phyloP scores from a whole-genome alignment of 2,797 vertebrate genomes.

The Danio tinwini region DNA sequence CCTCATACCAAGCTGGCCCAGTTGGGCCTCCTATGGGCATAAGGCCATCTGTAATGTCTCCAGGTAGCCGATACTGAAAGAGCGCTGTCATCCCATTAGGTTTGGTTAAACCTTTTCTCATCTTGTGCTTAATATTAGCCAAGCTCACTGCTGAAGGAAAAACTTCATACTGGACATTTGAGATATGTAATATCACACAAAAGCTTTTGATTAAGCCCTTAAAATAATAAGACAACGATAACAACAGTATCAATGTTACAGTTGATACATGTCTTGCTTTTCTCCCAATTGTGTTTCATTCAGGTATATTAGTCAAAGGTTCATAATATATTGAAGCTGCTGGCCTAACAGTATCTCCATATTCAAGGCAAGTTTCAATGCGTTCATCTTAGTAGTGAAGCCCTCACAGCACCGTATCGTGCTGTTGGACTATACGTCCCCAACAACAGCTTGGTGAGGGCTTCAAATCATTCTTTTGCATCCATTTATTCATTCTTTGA shows the following conservation, averaged over 20 bases:
- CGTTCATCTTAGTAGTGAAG: conserved; percentile 76
- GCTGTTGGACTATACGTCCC: conserved; percentile 99
- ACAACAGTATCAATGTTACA: conserved; percentile 77
- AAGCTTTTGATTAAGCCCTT: conserved; percentile 71
- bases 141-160: conserved; percentile 67
- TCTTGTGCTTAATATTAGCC: conserved; percentile 84
- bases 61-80: conserved; percentile 97
- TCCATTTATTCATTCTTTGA: conserved; percentile 50
- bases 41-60: conserved; percentile 98
- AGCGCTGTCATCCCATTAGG: conserved; percentile 89
- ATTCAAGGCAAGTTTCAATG: conserved; percentile 95
- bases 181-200: conserved; percentile 75
- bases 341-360: conserved; percentile 86
- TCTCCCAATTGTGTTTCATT: conserved; percentile 89
- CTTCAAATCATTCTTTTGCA: conserved; percentile 80
- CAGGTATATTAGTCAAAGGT: conserved; percentile 96
- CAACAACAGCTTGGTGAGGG: conserved; percentile 98
- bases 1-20: conserved; percentile 93
- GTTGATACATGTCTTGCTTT: conserved; percentile 92
- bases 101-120: conserved; percentile 99
- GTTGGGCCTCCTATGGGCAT: conserved; percentile 93
- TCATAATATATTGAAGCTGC: conserved; percentile 97
- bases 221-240: conserved; percentile 69
- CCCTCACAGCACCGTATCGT: conserved; percentile 93
- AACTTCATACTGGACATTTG: conserved; percentile 88